Conservation (phyloP, 37 sponge, comb jelly and placozoan species). For the Hexactinellida sp. region DNA sequence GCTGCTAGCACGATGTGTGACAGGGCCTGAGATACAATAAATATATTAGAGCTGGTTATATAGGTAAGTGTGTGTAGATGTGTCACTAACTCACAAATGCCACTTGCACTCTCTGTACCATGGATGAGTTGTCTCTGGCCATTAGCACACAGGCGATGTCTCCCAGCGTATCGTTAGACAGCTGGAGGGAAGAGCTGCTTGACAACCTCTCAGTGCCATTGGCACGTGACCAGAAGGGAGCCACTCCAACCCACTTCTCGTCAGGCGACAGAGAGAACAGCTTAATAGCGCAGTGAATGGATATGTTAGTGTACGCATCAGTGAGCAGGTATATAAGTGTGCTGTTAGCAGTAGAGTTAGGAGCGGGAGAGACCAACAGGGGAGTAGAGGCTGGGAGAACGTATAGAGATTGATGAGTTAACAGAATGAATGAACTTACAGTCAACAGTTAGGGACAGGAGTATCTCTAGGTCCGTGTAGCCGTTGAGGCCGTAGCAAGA, state of each 20-base stretch:
- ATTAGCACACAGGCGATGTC: not conserved
- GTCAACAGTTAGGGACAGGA: not conserved
- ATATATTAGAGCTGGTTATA: too few species aligned
- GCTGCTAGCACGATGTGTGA: too few species aligned
- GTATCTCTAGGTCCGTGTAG: not conserved
- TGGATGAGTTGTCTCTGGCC: not conserved
- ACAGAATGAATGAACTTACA: slow-evolving; percentile 11
- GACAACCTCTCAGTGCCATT: not conserved
- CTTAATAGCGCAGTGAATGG: not conserved
- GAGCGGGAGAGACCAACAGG: not conserved
- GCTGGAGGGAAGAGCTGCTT: not conserved
- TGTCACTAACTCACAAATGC: not conserved
- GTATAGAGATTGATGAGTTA: not conserved
- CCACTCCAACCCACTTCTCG: not conserved
- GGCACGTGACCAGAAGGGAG: not conserved
- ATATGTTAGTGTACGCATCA: not conserved
- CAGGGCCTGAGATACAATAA: too few species aligned
- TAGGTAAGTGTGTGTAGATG: not conserved
- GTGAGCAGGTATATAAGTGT: not conserved
- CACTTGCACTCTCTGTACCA: not conserved
- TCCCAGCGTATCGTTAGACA: not conserved
- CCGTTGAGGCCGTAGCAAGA: not conserved
- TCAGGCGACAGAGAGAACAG: not conserved
- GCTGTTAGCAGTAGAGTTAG: not conserved
- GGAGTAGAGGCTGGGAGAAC: not conserved